Conservation (phyloP, 2,797 vertebrate genomes). For the Dipus sagitta region DNA sequence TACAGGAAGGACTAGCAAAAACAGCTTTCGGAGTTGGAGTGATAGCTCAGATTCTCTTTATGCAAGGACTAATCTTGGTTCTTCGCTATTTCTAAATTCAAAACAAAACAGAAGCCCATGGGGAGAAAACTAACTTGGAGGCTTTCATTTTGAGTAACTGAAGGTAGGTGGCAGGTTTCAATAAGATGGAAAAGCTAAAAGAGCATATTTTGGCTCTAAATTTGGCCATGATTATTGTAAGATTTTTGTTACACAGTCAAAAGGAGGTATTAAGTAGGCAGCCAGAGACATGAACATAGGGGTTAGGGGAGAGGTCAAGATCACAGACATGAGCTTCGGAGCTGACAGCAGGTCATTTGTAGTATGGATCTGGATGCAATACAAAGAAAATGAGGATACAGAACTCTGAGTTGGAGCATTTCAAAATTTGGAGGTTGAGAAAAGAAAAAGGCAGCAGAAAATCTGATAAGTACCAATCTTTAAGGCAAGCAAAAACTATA, state of each 20-base stretch:
- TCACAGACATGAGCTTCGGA: background rate
- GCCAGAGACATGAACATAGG: background rate
- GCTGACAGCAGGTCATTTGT: background rate
- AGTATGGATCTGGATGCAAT: background rate
- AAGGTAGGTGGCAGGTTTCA: background rate
- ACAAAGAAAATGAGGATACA: background rate
- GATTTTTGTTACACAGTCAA: background rate
- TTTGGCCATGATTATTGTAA: background rate
- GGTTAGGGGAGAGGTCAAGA: background rate
- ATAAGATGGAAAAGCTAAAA: background rate
- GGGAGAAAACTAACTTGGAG: conserved; percentile 17
- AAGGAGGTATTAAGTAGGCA: background rate
- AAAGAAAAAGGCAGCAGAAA: background rate
- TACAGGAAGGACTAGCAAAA: background rate
- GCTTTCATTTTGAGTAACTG: conserved; percentile 2
- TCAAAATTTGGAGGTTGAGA: background rate
- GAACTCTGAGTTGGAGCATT: background rate
- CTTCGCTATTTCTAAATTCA: background rate
- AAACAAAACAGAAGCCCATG: background rate
- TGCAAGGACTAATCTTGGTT: background rate
- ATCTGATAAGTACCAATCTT: background rate
- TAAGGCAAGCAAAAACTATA: background rate
- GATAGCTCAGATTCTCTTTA: conserved; percentile 7
- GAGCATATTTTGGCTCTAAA: background rate
- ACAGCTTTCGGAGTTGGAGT: background rate